Evolutionary conservation across 2,797 vertebrate species (phyloP), one percentile per base, ranked within the genome.

Genomic region (Microtus californicus): DNA sequence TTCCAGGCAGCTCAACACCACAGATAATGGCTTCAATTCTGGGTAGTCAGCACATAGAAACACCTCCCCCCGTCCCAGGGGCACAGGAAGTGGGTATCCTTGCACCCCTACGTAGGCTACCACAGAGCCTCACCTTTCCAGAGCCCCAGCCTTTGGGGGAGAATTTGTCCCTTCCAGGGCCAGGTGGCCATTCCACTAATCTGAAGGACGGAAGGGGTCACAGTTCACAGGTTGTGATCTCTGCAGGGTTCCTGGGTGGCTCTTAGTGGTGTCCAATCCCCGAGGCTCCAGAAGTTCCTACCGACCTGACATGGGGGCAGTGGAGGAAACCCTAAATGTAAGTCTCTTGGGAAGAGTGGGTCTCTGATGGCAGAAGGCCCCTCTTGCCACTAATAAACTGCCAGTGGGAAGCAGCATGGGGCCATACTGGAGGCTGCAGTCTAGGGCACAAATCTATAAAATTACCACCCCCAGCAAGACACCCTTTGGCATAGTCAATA

Each of bases 381-480:
- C 67, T 14, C 27, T 37, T 73, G 85, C n/a, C 67, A 73, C 25
- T 2, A 15, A 56, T 19, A 9, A n/a, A 48, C 61, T 54, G 59
- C 88, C 21, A 77, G 6, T 3, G 12, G 23, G 7, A n/a, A 67
- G 73, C 25, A 48, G 7, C 19, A 11, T 2, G 7, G 14, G 34
- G n/a, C 73, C n/a, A 8, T 4, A 2, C 21, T 23, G 0, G 43
- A 77, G 45, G 97, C 98, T 97, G 97, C 90, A 97, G 95, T 92
- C 94, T 78, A 95, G 93, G 97, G 97, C 95, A 96, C 92, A 87
- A 97, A 98, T 97, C 97, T 98, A 96, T 98, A 97, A 98, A 98
- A 97, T 97, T 91, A 97, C 97, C 82, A 34, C 96, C 93, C 97
- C 96, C 59, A 90, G 19, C 17, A 25, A 1, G 40, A 78, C 23